A percentile compares a stretch with the other conserved stretches of the same genome.
Evolutionary conservation across 2,888 invertebrate genomes (phyloP).

Genomic region (Mythimna albipuncta): DNA sequence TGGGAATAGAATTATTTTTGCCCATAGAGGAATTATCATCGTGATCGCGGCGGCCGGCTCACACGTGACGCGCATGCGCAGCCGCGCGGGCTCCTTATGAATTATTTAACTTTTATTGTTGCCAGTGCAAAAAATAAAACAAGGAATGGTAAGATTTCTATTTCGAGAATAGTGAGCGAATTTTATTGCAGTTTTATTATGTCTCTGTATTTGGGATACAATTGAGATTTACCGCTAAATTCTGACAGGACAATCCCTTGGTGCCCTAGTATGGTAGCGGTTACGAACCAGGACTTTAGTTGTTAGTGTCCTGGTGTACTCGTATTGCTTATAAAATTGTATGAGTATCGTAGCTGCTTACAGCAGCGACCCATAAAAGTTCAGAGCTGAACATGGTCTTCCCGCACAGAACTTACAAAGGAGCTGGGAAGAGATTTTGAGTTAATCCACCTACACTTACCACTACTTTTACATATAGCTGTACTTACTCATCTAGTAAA

Average conservation of each 20-base stretch:
- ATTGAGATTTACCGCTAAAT: constrained; percentile 73
- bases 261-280: constrained; percentile 56
- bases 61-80: constrained; percentile 85
- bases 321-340: constrained; percentile 53
- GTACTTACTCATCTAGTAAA: background rate
- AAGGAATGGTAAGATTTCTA: constrained; percentile 80
- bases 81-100: constrained; percentile 80
- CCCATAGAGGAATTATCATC: constrained; percentile 79
- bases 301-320: constrained; percentile 42
- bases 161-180: constrained; percentile 85
- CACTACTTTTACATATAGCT: background rate
- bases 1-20: constrained; percentile 87
- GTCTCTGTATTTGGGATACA: constrained; percentile 84
- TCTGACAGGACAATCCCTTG: constrained; percentile 66
- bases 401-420: constrained; percentile 15
- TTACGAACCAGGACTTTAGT: constrained; percentile 57
- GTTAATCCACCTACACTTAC: constrained; percentile 7
- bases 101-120: constrained; percentile 90
- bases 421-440: constrained; percentile 11
- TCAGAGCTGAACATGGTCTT: constrained; percentile 17
- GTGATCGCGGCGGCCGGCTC: constrained; percentile 76
- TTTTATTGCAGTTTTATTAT: constrained; percentile 85
- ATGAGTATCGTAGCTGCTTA: constrained; percentile 43
- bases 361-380: constrained; percentile 31
- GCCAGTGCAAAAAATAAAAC: constrained; percentile 81